Evolutionary conservation across 2,797 vertebrate species (phyloP), one percentile per base, ranked within the genome.

Genomic region (Gallinago stenura): DNA sequence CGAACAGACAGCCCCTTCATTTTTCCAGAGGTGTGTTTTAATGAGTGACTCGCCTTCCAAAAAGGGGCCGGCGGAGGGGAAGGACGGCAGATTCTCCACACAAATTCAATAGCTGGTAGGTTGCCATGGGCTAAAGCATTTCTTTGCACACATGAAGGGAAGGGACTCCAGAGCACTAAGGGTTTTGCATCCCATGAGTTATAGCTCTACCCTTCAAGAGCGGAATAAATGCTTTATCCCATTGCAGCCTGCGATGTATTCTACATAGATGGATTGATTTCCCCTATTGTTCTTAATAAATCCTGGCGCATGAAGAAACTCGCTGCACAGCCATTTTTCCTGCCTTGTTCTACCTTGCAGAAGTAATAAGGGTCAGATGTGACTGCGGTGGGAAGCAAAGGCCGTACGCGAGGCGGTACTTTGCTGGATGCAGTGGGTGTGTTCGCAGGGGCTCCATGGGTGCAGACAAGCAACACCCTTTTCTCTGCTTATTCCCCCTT

Each of bases 271-370:
- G 94, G 96, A 97, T 95, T 97, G 94, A 96, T 96, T 95, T 96
- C 95, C 96, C 87, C 95, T 97, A 96, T 97, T 95, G 96, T 96
- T 97, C 95, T 96, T 96, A 96, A 96, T 96, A 97, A 96, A 97
- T 96, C 95, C 92, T 93, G 92, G 90, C 5, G 78, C 91, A 96
- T 90, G 96, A 96, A 96, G 95, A 93, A 97, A 93, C 89, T 92
- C 93, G 13, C 92, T 83, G 97, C 96, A 96, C 93, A 94, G 90
- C 92, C 96, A 97, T 97, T 96, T 95, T 96, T 95, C 84, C 91
- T 96, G 91, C 92, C 96, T 93, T 90, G 92, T 96, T 91, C 95
- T 96, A 96, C 95, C 94, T 96, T 97, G 95, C 91, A 97, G 93
- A 96, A 94, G 95, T 95, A 95, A 93, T 91, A 95, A 96, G 94